Evolutionary conservation across 2,888 invertebrate species (phyloP).

Genomic region (Scrobipalpa atriplicella): DNA sequence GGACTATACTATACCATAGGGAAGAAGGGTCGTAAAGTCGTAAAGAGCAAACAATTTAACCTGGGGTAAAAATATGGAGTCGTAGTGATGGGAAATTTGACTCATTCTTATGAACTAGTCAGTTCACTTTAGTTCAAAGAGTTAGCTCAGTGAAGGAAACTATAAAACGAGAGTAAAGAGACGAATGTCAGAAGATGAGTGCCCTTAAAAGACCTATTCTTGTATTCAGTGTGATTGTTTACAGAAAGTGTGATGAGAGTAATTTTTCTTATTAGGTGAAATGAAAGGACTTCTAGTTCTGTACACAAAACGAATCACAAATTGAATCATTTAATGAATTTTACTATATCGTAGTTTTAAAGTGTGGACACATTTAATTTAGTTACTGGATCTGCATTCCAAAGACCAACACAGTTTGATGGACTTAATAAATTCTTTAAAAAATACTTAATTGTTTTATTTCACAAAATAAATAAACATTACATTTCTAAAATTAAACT

Average conservation of each 20-base stretch:
- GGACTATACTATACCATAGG: too few relatives aligned
- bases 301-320: constrained; percentile 36
- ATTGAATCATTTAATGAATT: constrained; percentile 31
- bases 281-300: constrained; percentile 25
- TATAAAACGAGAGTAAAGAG: constrained; percentile 24
- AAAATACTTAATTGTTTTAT: constrained; percentile 42
- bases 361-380: constrained; percentile 58
- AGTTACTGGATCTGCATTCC: constrained; percentile 77
- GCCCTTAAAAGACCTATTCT: constrained; percentile 14
- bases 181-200: constrained; percentile 12
- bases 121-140: too few relatives aligned
- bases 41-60: too few relatives aligned
- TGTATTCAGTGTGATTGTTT: constrained; percentile 23
- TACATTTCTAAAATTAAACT: constrained; percentile 5
- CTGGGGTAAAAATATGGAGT: too few relatives aligned
- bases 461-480: constrained; percentile 10
- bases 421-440: constrained; percentile 71
- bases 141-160: too few relatives aligned
- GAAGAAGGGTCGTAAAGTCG: too few relatives aligned
- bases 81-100: too few relatives aligned
- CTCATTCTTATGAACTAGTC: too few relatives aligned
- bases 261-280: constrained; percentile 26
- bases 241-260: not conserved
- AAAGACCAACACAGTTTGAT: constrained; percentile 78
- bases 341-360: constrained; percentile 58